A percentile compares a stretch with the other conserved stretches of the same genome.
phyloP scores from a whole-genome alignment of 2,888 invertebrate species.

The Sesia apiformis region DNA sequence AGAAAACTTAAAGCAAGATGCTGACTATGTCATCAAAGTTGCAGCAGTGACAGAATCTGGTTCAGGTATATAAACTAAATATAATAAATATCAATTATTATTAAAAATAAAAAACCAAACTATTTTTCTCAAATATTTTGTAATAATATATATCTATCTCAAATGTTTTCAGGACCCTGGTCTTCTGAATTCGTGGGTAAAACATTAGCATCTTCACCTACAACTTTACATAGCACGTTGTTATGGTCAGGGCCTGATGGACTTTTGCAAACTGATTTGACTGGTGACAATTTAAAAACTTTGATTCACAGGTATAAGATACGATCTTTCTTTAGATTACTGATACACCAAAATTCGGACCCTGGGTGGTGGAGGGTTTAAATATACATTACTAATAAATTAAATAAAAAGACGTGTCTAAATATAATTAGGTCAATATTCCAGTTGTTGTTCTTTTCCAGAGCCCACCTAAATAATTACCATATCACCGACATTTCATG shows the following conservation, averaged over 20 bases:
- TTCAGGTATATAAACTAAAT: slow-evolving; percentile 40
- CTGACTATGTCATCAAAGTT: slow-evolving; percentile 85
- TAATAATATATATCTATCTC: not conserved
- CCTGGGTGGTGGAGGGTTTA: too few relatives aligned
- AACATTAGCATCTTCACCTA: slow-evolving; percentile 75
- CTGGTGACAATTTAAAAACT: slow-evolving; percentile 83
- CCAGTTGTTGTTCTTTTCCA: slow-evolving; percentile 11
- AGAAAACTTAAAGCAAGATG: slow-evolving; percentile 81
- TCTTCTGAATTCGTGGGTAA: slow-evolving; percentile 82
- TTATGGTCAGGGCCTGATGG: slow-evolving; percentile 86
- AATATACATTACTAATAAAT: too few relatives aligned
- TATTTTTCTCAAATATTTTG: not conserved
- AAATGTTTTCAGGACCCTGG: slow-evolving; percentile 78
- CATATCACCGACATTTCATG: slow-evolving; percentile 84
- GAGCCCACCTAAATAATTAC: slow-evolving; percentile 70
- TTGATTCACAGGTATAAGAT: slow-evolving; percentile 72
- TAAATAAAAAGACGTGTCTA: too few relatives aligned
- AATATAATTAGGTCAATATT: too few relatives aligned
- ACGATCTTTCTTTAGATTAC: not conserved
- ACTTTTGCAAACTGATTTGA: slow-evolving; percentile 85
- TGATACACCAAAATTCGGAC: too few relatives aligned
- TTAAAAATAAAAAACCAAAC: not conserved
- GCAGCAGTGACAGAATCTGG: slow-evolving; percentile 85
- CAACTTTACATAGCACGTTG: slow-evolving; percentile 76
- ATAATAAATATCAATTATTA: not conserved